phyloP scores from a whole-genome alignment of 2,797 vertebrate species.

The Hyperoplus lanceolatus region DNA sequence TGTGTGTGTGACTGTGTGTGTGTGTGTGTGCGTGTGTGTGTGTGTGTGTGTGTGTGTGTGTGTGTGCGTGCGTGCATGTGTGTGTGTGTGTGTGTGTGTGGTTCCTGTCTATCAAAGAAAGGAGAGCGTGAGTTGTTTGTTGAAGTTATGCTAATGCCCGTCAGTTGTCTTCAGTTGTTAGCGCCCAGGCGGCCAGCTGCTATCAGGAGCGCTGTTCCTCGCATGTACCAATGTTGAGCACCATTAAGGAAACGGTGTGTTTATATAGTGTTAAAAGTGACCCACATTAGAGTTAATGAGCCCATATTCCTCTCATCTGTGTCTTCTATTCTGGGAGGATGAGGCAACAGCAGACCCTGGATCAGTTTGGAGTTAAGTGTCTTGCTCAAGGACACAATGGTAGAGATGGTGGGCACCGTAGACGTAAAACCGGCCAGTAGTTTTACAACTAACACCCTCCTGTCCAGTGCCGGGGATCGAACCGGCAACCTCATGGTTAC shows the following conservation, averaged over 20 bases:
- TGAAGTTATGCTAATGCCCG: conserved; percentile 69
- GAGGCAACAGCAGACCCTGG: conserved; percentile 3
- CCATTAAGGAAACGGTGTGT: conserved; percentile 6
- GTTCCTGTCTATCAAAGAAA: conserved; percentile 72
- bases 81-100: conserved; percentile 45
- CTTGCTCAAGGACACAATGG: too few relatives aligned
- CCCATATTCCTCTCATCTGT: neutral
- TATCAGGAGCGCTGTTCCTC: conserved; percentile 3
- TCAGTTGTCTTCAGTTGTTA: conserved; percentile 56
- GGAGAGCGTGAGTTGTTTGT: conserved; percentile 63
- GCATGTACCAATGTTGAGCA: neutral
- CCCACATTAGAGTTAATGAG: neutral
- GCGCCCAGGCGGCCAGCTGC: conserved; percentile 6
- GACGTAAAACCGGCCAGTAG: too few relatives aligned
- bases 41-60: conserved; percentile 41
- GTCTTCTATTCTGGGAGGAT: conserved; percentile 7
- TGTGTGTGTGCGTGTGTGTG: conserved; percentile 24
- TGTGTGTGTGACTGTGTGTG: conserved; percentile 31
- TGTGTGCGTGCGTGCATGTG: conserved; percentile 27
- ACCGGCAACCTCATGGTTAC: too few relatives aligned
- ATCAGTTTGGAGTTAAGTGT: too few relatives aligned
- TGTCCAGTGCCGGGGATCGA: too few relatives aligned
- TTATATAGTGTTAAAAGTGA: conserved; percentile 15
- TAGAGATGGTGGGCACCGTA: too few relatives aligned
- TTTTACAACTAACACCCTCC: too few relatives aligned